Evolutionary conservation across 1,140 invertebrate genomes (phyloP).

Genomic region (Trinorchestia longiramus): DNA sequence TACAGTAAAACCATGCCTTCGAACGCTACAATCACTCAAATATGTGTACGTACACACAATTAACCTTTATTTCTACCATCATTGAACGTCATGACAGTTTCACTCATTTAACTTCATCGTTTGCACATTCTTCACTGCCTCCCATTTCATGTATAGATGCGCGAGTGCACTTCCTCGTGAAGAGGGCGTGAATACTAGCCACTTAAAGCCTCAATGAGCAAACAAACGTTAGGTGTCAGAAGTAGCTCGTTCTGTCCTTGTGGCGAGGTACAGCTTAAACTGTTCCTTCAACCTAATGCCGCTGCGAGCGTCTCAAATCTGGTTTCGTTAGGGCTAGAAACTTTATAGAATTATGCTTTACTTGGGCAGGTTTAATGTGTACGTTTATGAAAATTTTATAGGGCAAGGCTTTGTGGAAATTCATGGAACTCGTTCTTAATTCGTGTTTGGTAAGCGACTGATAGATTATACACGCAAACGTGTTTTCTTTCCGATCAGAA

Average conservation of each 20-base stretch:
- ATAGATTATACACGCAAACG: background rate
- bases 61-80: background rate
- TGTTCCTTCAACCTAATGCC: slow-evolving; percentile 19
- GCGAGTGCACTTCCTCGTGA: background rate
- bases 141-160: background rate
- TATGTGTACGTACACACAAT: background rate
- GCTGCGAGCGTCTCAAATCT: slow-evolving; percentile 2
- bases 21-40: no score
- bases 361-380: background rate
- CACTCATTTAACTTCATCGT: background rate
- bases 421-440: background rate
- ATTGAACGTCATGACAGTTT: background rate
- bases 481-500: background rate
- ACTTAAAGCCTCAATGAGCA: slow-evolving; percentile 35
- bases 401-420: background rate
- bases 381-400: background rate
- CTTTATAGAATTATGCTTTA: background rate
- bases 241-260: background rate
- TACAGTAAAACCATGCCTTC: no score
- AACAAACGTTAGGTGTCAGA: slow-evolving; percentile 37
- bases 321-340: background rate
- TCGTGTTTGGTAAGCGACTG: background rate
- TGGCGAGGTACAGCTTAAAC: background rate
- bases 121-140: background rate
- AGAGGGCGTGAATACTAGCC: background rate